A percentile compares a stretch with the other conserved stretches of the same genome.
Evolutionary conservation across 2,797 vertebrate genomes (phyloP).

Genomic region (Sternotherus odoratus): DNA sequence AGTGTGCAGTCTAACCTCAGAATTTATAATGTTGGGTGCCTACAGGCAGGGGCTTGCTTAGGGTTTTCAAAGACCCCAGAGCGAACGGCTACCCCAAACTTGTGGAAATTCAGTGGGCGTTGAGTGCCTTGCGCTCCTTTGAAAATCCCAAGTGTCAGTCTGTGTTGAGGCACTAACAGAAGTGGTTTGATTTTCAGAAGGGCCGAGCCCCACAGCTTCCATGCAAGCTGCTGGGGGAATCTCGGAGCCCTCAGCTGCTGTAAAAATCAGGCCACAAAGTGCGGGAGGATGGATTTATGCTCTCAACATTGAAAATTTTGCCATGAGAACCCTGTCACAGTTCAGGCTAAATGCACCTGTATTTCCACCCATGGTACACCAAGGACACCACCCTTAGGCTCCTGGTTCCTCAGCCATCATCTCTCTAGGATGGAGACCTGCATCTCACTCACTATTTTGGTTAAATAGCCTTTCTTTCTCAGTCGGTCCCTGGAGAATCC

Average conservation of each 20-base stretch:
- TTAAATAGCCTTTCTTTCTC: no score
- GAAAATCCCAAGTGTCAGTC: background rate
- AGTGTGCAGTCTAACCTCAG: background rate
- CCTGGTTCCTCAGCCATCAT: background rate
- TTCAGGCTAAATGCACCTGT: background rate
- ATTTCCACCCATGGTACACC: background rate
- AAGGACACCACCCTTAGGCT: background rate
- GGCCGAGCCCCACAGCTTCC: background rate
- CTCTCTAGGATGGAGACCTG: no score
- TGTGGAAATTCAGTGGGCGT: background rate
- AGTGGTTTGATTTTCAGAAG: constrained; percentile 29
- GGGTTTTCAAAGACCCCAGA: background rate
- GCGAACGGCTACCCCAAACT: background rate
- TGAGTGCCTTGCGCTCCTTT: background rate
- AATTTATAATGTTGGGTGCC: background rate
- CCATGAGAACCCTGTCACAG: background rate
- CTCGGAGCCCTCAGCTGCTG: background rate
- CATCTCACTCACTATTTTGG: no score
- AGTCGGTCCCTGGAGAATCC: no score
- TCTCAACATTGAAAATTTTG: background rate
- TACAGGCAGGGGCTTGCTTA: background rate
- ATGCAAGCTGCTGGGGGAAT: background rate
- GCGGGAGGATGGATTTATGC: background rate
- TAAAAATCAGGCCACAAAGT: background rate
- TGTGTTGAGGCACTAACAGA: background rate